These are phyloP conservation scores for Seladonia tumulorum DNA, from an alignment of 2,888 invertebrate species.

Conservation along the genomic window DNA sequence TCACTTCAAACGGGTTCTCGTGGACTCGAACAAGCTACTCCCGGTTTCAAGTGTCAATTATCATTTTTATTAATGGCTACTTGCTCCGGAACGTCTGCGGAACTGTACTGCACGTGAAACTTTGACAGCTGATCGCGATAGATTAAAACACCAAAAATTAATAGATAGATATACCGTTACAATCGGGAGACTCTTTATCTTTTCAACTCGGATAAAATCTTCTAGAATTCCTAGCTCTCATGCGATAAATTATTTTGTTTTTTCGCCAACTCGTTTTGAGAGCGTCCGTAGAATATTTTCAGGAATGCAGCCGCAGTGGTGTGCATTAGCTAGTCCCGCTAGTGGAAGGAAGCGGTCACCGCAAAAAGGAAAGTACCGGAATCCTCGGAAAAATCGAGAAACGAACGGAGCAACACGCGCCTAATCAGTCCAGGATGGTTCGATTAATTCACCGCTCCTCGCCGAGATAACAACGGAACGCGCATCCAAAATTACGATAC, in stretches of 20 bases:
- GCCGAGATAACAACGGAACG: not conserved
- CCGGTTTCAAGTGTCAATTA: not conserved
- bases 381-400: not conserved
- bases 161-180: not conserved
- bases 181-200: not conserved
- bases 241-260: not conserved
- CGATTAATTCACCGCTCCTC: not conserved
- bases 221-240: not conserved
- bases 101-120: not conserved
- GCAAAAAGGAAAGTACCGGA: not conserved
- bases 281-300: too few relatives aligned
- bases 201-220: not conserved
- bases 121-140: not conserved
- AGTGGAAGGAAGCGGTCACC: not conserved
- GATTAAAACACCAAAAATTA: not conserved
- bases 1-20: not conserved
- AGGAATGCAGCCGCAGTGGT: too few relatives aligned
- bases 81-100: not conserved
- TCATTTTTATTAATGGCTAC: not conserved
- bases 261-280: not conserved
- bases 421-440: conserved; percentile 1
- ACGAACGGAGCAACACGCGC: not conserved
- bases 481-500: not conserved
- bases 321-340: not conserved
- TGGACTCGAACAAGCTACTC: not conserved